Percentiles rank a stretch among this genome's conserved stretches.
phyloP scores from a whole-genome alignment of 1,140 invertebrate species.

The Prorops nasuta region DNA sequence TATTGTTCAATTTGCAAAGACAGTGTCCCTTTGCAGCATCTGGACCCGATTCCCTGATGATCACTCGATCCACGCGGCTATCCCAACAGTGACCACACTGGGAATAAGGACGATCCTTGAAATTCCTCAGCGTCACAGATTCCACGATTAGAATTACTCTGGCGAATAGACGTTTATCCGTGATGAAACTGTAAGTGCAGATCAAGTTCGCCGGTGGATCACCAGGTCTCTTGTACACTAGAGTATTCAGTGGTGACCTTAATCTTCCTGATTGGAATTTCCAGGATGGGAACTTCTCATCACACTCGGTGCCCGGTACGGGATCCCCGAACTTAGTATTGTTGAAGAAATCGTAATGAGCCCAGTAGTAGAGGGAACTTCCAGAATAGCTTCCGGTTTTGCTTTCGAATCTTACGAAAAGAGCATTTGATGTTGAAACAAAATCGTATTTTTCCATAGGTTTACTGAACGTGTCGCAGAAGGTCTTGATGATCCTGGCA shows the following conservation, averaged over 20 bases:
- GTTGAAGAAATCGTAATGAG: conserved; percentile 90
- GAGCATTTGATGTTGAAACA: conserved; percentile 78
- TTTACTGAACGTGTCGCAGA: conserved; percentile 88
- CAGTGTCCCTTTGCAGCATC: conserved; percentile 48
- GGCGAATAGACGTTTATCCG: conserved; percentile 75
- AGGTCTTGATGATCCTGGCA: conserved; percentile 84
- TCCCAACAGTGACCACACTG: conserved; percentile 80
- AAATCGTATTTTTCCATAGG: conserved; percentile 91
- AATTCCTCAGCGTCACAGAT: conserved; percentile 67
- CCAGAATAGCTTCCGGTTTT: conserved; percentile 89
- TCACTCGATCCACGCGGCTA: conserved; percentile 68
- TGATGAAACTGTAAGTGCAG: conserved; percentile 81
- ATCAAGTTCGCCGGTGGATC: conserved; percentile 65
- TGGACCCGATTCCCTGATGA: conserved; percentile 62
- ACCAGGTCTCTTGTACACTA: conserved; percentile 76
- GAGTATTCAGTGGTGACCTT: conserved; percentile 77
- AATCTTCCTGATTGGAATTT: conserved; percentile 68
- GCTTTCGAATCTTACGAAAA: conserved; percentile 85
- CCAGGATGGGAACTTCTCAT: conserved; percentile 82
- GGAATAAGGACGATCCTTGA: conserved; percentile 75
- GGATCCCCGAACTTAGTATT: conserved; percentile 81
- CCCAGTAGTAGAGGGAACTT: conserved; percentile 86
- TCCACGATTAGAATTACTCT: conserved; percentile 74
- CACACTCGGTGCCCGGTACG: conserved; percentile 75
- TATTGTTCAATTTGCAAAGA: conserved; percentile 59